Evolutionary conservation across 2,113 vertebrate genomes (phyloP).

Genomic region (Phylloscopus whistleri): DNA sequence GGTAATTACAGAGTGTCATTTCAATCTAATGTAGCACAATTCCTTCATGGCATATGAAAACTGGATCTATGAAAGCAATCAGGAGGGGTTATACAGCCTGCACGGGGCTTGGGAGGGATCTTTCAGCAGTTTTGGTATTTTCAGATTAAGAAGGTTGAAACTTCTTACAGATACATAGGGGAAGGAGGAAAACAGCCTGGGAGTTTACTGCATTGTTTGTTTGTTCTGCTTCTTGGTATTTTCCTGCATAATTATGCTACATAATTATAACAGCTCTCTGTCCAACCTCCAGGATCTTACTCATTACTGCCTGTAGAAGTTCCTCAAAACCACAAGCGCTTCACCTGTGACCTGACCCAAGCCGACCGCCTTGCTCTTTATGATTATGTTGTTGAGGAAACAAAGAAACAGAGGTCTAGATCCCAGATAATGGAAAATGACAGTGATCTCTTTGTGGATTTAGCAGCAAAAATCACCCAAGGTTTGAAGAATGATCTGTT

Average conservation of each 20-base stretch:
- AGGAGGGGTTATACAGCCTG: neutral
- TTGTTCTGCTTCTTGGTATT: neutral
- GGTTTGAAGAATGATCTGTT: slow-evolving; percentile 66
- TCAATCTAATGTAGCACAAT: fast-evolving
- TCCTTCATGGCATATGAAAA: neutral
- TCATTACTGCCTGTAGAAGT: slow-evolving; percentile 83
- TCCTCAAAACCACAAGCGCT: slow-evolving; percentile 91
- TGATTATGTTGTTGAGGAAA: slow-evolving; percentile 81
- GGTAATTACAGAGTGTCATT: neutral
- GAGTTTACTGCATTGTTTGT: neutral
- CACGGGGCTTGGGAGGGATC: neutral
- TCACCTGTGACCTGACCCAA: slow-evolving; percentile 88
- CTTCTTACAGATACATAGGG: neutral
- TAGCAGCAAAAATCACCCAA: slow-evolving; percentile 93
- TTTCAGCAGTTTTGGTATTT: neutral
- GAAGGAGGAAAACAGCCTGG: neutral
- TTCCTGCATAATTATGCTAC: neutral
- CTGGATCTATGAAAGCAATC: neutral
- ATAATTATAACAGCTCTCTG: neutral
- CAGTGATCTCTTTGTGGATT: slow-evolving; percentile 91
- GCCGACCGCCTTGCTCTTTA: slow-evolving; percentile 92
- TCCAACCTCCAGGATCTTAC: slow-evolving; percentile 78
- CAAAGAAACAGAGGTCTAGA: slow-evolving; percentile 76
- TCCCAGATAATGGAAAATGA: slow-evolving; percentile 77
- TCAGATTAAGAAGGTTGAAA: neutral